Evolutionary conservation across 1,140 invertebrate species (phyloP).

Genomic region (Chymomyza costata): DNA sequence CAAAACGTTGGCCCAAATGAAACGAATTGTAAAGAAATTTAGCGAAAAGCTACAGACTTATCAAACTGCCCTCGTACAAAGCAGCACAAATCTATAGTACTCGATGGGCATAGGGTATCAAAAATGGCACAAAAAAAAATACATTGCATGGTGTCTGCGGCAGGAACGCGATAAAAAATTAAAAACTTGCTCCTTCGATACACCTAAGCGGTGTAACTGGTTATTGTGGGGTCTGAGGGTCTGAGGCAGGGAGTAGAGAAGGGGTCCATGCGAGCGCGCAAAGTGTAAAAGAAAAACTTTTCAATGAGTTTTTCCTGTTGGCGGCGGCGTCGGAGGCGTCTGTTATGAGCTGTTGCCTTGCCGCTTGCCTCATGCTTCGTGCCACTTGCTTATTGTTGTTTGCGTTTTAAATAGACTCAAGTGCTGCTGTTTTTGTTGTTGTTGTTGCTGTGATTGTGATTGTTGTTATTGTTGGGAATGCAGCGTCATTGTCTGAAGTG

Average conservation of each 20-base stretch:
- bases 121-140: conserved; percentile 3
- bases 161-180: conserved; percentile 60
- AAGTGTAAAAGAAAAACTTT: conserved; percentile 73
- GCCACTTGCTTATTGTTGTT: conserved; percentile 65
- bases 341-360: conserved; percentile 54
- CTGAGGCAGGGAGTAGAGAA: background rate
- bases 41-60: too few relatives aligned
- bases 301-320: conserved; percentile 74
- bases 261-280: conserved; percentile 45
- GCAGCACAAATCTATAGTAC: too few relatives aligned
- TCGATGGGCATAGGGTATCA: too few relatives aligned
- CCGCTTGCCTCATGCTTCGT: too few relatives aligned
- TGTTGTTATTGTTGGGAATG: conserved; percentile 34
- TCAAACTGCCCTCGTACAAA: too few relatives aligned
- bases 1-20: background rate
- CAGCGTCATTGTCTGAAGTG: conserved; percentile 68
- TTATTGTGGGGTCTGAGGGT: too few relatives aligned
- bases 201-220: conserved; percentile 26
- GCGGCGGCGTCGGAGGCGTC: conserved; percentile 26
- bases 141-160: conserved; percentile 22
- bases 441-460: conserved; percentile 18
- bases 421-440: conserved; percentile 49
- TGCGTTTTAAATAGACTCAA: conserved; percentile 69
- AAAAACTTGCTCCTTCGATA: conserved; percentile 71
- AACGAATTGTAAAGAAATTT: too few relatives aligned